These are phyloP conservation scores for Drosophila paramelanica DNA, from an alignment of 2,888 invertebrate species.

Conservation along the genomic window DNA sequence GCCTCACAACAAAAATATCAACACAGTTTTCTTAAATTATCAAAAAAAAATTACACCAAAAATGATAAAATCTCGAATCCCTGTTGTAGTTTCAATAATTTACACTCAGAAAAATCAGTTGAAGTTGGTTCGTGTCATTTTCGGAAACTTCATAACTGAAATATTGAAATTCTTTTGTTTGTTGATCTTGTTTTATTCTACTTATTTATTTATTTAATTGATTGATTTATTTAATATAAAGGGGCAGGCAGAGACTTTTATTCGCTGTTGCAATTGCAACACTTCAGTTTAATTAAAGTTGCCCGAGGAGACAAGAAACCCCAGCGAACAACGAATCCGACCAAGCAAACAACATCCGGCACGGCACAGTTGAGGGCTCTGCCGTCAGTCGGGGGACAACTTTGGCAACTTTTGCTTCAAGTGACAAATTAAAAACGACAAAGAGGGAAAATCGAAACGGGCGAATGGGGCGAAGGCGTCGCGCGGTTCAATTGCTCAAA, in stretches of 20 bases:
- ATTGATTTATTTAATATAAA: background rate
- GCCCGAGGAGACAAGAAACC: slow-evolving; percentile 34
- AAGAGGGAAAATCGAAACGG: slow-evolving; percentile 42
- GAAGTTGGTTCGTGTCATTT: no score
- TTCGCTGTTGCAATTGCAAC: slow-evolving; percentile 48
- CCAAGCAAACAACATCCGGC: slow-evolving; percentile 32
- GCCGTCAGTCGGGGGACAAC: slow-evolving; percentile 50
- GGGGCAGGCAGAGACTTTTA: slow-evolving; percentile 12
- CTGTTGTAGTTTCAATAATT: no score
- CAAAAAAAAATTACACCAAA: no score
- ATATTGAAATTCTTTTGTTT: no score
- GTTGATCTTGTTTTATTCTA: no score
- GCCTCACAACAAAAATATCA: no score
- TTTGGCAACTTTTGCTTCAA: slow-evolving; percentile 79
- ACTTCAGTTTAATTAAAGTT: slow-evolving; percentile 73
- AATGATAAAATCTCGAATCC: no score
- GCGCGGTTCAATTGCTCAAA: slow-evolving; percentile 68
- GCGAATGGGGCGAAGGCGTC: slow-evolving; percentile 19
- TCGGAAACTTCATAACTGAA: no score
- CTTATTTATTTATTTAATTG: no score
- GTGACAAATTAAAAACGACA: slow-evolving; percentile 78
- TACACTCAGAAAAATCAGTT: no score
- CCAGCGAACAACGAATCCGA: slow-evolving; percentile 20
- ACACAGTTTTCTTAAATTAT: no score
- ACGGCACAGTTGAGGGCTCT: slow-evolving; percentile 15